Percentiles rank a stretch among this genome's conserved stretches.
Conservation (phyloP, 2,888 invertebrate genomes). For the Odontocolon sp. region DNA sequence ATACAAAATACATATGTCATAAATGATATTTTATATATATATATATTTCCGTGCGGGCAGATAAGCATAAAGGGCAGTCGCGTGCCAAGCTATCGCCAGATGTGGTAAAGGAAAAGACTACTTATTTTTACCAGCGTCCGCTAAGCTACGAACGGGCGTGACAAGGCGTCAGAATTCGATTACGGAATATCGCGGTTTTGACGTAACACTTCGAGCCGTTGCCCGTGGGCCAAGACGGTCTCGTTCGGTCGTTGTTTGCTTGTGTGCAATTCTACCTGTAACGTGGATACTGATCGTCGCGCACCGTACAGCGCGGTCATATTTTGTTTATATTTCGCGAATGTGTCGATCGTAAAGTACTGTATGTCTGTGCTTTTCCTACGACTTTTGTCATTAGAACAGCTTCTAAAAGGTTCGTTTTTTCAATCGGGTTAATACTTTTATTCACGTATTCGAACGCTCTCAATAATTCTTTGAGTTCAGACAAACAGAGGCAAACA, state of each 20-base stretch:
- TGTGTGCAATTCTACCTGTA: constrained; percentile 3
- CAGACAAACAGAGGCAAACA: no score
- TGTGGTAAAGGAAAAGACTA: no score
- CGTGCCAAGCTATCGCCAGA: no score
- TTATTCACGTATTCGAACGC: neutral
- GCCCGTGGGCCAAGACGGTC: neutral
- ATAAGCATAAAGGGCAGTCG: no score
- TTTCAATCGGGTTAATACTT: neutral
- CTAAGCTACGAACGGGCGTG: no score
- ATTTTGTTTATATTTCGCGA: neutral
- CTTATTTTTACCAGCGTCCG: no score
- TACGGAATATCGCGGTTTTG: no score
- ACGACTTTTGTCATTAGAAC: constrained; percentile 2
- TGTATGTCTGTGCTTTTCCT: neutral
- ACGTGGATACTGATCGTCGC: neutral
- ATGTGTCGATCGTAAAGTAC: neutral
- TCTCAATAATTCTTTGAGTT: constrained; percentile 4
- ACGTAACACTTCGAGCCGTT: neutral
- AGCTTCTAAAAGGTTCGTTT: neutral
- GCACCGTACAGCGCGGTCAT: constrained; percentile 4
- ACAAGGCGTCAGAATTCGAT: no score
- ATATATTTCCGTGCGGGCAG: no score
- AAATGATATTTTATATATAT: no score
- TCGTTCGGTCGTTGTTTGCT: neutral
- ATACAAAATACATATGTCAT: no score